Percentiles rank a stretch among this genome's conserved stretches.
phyloP scores from a whole-genome alignment of 2,888 invertebrate species.

The Spialia ferax region DNA sequence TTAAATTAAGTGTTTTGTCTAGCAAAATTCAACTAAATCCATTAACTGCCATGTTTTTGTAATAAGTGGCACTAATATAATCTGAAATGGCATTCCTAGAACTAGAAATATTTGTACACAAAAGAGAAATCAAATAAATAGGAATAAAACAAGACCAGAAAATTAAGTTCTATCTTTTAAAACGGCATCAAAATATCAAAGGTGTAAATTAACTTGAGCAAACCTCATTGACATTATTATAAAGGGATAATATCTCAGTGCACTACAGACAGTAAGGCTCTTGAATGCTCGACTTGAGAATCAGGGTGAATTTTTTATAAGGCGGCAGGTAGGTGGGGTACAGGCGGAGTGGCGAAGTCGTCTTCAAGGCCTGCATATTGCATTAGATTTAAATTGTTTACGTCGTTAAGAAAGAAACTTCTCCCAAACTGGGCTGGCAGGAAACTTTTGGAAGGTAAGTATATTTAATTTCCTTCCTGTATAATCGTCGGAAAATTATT shows the following conservation, averaged over 20 bases:
- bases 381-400: constrained; percentile 85
- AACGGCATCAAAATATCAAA: not conserved
- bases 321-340: constrained; percentile 62
- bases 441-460: constrained; percentile 58
- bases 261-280: constrained; percentile 18
- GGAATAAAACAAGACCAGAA: too few relatives aligned
- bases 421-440: constrained; percentile 60
- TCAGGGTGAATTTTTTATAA: constrained; percentile 78
- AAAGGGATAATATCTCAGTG: constrained; percentile 24
- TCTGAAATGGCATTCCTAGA: too few relatives aligned
- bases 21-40: too few relatives aligned
- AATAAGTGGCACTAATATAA: too few relatives aligned
- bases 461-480: constrained; percentile 56
- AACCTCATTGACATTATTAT: constrained; percentile 17
- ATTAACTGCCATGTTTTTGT: too few relatives aligned
- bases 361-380: constrained; percentile 77
- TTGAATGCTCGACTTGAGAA: constrained; percentile 52
- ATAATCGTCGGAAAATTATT: constrained; percentile 18
- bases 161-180: not conserved
- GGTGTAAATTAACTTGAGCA: constrained; percentile 7
- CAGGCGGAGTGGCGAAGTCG: constrained; percentile 57
- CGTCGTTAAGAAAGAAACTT: constrained; percentile 84
- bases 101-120: too few relatives aligned
- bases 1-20: too few relatives aligned
- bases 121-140: too few relatives aligned